Evolutionary conservation across 2,888 invertebrate species (phyloP).

Genomic region (Hydraecia micacea): DNA sequence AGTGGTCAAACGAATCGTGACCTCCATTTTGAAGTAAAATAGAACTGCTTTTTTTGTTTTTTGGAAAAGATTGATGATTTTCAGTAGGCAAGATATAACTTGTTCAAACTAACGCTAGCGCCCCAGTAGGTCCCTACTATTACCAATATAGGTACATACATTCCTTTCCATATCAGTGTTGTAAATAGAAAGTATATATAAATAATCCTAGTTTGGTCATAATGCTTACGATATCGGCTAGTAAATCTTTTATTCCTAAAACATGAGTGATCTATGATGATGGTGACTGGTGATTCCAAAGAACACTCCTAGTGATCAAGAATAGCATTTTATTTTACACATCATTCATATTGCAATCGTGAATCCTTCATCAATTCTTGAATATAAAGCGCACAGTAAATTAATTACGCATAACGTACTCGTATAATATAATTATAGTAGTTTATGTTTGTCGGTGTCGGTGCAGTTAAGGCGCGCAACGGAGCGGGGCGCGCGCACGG

Average conservation of each 20-base stretch:
- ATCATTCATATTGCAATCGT: slow-evolving; percentile 17
- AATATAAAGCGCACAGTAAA: slow-evolving; percentile 26
- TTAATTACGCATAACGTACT: slow-evolving; percentile 47
- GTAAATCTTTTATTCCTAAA: background rate
- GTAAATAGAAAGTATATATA: background rate
- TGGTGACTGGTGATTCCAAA: background rate
- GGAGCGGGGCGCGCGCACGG: slow-evolving; percentile 72
- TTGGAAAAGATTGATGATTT: too few relatives aligned
- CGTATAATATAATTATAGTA: background rate
- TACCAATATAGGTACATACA: too few relatives aligned
- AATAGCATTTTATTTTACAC: background rate
- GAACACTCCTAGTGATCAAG: background rate
- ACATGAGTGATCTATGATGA: background rate
- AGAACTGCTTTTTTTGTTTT: too few relatives aligned
- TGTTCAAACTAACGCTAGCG: too few relatives aligned
- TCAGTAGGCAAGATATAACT: too few relatives aligned
- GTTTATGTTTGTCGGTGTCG: slow-evolving; percentile 32
- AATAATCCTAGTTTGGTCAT: background rate
- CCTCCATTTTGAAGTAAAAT: too few relatives aligned
- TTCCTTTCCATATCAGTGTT: background rate
- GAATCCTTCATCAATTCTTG: slow-evolving; percentile 30
- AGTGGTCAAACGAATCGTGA: too few relatives aligned
- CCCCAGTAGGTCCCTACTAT: too few relatives aligned
- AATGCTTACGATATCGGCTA: background rate
- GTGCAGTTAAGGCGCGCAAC: slow-evolving; percentile 56